phyloP scores from a whole-genome alignment of 1,140 invertebrate genomes.

The Lerema accius region DNA sequence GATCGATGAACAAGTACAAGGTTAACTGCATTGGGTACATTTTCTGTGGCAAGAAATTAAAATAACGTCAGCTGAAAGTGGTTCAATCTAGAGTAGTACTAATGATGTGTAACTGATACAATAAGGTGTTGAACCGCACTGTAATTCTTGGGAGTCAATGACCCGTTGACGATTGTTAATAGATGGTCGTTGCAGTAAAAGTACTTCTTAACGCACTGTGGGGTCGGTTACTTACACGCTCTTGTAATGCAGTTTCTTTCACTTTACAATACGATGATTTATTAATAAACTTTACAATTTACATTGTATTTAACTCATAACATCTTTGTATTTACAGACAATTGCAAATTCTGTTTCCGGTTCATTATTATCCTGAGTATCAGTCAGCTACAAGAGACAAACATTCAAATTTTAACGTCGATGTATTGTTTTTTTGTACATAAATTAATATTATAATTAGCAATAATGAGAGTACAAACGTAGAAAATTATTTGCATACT shows the following conservation, averaged over 20 bases:
- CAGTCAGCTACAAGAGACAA: too few species aligned
- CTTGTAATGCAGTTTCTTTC: neutral
- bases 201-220: conserved; percentile 1
- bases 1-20: neutral
- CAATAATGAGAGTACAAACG: too few species aligned
- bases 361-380: too few species aligned
- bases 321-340: too few species aligned
- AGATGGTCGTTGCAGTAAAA: conserved; percentile 2
- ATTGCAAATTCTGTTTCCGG: too few species aligned
- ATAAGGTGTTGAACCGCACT: neutral
- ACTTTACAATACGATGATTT: neutral
- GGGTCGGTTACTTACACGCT: neutral
- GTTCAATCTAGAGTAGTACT: neutral
- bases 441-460: too few species aligned
- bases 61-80: neutral
- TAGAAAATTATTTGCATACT: too few species aligned
- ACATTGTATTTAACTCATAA: too few species aligned
- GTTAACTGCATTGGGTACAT: neutral
- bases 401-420: too few species aligned
- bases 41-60: neutral
- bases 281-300: too few species aligned
- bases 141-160: neutral
- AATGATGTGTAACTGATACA: conserved; percentile 5
- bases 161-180: neutral
- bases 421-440: too few species aligned